Percentiles rank a stretch among this genome's conserved stretches.
These are phyloP conservation scores for Onthophagus sagittarius DNA, from an alignment of 2,888 invertebrate species.

Conservation along the genomic window DNA sequence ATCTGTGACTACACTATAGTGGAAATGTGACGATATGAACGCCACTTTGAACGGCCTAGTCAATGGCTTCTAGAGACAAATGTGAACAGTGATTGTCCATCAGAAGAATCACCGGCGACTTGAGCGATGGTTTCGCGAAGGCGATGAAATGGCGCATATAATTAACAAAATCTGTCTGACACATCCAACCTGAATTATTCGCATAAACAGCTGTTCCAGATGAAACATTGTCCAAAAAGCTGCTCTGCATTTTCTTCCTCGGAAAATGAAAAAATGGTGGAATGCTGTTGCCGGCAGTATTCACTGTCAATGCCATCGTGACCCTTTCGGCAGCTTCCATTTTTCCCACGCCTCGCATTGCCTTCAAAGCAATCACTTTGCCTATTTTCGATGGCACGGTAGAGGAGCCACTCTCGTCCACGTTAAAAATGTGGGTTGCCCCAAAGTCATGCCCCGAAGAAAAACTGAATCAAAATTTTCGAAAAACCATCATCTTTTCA, in stretches of 20 bases:
- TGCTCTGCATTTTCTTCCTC: constrained; percentile 24
- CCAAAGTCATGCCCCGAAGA: constrained; percentile 15
- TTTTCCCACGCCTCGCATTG: constrained; percentile 13
- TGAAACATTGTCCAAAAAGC: constrained; percentile 27
- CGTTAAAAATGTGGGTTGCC: too few relatives aligned
- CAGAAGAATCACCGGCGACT: constrained; percentile 24
- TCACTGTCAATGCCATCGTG: constrained; percentile 1
- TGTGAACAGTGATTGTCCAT: constrained; percentile 32
- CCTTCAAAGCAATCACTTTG: too few relatives aligned
- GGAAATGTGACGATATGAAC: too few relatives aligned
- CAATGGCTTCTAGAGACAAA: too few relatives aligned
- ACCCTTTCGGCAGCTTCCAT: constrained; percentile 22
- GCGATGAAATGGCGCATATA: constrained; percentile 26
- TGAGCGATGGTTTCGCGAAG: constrained; percentile 17
- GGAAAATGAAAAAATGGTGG: constrained; percentile 18
- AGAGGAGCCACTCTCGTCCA: too few relatives aligned
- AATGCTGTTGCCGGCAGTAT: not conserved
- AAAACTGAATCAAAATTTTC: not conserved
- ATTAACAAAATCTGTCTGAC: too few relatives aligned
- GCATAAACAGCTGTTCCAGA: too few relatives aligned
- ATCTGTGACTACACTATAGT: too few relatives aligned
- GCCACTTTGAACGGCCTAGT: too few relatives aligned
- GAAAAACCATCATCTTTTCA: constrained; percentile 14
- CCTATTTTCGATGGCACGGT: too few relatives aligned
- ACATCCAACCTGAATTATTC: too few relatives aligned